Conservation (phyloP, 2,113 vertebrate genomes). For the Rhinopithecus roxellana region DNA sequence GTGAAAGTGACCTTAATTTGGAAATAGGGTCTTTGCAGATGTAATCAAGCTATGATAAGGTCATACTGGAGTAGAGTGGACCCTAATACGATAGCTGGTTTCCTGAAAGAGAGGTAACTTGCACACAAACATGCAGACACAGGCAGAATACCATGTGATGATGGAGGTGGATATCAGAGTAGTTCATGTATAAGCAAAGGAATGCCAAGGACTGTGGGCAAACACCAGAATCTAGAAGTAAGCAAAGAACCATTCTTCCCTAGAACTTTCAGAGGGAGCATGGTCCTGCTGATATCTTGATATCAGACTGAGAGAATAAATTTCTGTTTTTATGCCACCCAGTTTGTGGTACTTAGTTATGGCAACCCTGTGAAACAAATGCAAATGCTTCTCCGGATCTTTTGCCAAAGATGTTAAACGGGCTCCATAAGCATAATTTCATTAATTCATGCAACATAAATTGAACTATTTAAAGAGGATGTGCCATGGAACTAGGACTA, state of each 20-base stretch:
- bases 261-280: neutral
- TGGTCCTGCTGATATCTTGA: conserved; percentile 6
- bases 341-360: neutral
- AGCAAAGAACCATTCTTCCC: neutral
- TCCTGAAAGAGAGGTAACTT: conserved; percentile 14
- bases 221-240: neutral
- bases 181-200: neutral
- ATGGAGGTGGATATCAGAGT: neutral
- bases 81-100: neutral
- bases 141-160: neutral
- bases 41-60: neutral
- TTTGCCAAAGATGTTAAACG: neutral
- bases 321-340: neutral
- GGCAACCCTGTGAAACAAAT: neutral
- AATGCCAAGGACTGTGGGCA: neutral
- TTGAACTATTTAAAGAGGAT: neutral
- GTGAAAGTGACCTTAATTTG: neutral
- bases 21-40: neutral
- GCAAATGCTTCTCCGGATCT: neutral
- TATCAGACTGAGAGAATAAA: conserved; percentile 13
- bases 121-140: neutral
- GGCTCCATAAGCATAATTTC: neutral
- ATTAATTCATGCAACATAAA: neutral
- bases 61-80: neutral
- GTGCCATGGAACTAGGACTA: neutral